Evolutionary conservation across 2,888 invertebrate genomes (phyloP).

Genomic region (Sclerodermus sp.): DNA sequence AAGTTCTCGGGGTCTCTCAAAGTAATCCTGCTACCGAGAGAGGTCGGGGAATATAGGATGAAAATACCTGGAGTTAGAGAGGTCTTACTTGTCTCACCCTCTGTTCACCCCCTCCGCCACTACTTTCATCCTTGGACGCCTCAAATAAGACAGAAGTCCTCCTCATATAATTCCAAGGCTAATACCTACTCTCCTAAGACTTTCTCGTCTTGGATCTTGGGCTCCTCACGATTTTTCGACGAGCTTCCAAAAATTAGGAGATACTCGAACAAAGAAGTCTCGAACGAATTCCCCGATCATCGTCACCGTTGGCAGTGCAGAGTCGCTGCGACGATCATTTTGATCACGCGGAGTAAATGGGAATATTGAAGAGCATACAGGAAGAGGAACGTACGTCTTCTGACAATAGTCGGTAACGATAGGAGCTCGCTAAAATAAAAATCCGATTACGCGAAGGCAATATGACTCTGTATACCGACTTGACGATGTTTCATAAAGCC

Average conservation of each 20-base stretch:
- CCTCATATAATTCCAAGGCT: constrained; percentile 52
- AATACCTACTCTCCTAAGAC: constrained; percentile 33
- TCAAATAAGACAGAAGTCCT: constrained; percentile 52
- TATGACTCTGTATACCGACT: too few relatives aligned
- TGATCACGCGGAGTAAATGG: too few relatives aligned
- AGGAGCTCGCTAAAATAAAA: too few relatives aligned
- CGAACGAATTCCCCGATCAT: too few relatives aligned
- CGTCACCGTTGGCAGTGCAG: too few relatives aligned
- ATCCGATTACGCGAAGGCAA: too few relatives aligned
- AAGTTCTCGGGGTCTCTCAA: constrained; percentile 50
- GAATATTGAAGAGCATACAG: too few relatives aligned
- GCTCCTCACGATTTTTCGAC: background rate
- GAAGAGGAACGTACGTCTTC: too few relatives aligned
- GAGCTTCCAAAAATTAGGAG: background rate
- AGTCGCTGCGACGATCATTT: too few relatives aligned
- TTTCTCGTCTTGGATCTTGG: background rate
- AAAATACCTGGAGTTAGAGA: constrained; percentile 57
- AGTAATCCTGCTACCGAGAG: constrained; percentile 50
- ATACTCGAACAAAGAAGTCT: too few relatives aligned
- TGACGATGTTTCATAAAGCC: background rate
- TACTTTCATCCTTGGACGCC: constrained; percentile 25
- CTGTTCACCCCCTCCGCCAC: constrained; percentile 12
- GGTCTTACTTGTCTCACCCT: constrained; percentile 45
- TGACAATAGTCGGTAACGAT: too few relatives aligned
- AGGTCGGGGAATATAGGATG: constrained; percentile 55